Conservation (phyloP, 2,888 invertebrate species). For the Thelaira solivaga region DNA sequence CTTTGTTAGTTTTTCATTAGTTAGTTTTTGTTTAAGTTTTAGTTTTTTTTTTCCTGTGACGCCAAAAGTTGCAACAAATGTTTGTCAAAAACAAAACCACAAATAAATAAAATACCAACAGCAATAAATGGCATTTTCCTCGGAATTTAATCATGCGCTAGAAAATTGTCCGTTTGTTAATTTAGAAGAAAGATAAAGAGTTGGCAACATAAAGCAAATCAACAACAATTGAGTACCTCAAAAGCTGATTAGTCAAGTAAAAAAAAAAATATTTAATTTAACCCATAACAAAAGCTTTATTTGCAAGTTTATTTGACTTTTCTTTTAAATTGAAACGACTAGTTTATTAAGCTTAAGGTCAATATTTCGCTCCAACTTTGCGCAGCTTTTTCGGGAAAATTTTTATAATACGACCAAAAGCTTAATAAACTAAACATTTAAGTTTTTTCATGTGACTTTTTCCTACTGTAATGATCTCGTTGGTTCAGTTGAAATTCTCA, state of each 20-base stretch:
- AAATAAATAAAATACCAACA: neutral
- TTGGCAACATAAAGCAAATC: neutral
- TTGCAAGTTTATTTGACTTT: too few relatives aligned
- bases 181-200: neutral
- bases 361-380: too few relatives aligned
- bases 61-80: neutral
- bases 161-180: constrained; percentile 27
- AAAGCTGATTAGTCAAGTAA: neutral
- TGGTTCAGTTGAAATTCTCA: too few relatives aligned
- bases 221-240: neutral
- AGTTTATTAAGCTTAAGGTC: too few relatives aligned
- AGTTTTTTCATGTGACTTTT: too few relatives aligned
- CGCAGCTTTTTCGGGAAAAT: too few relatives aligned
- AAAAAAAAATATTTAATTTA: too few relatives aligned
- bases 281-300: too few relatives aligned
- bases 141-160: constrained; percentile 48
- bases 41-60: constrained; percentile 1
- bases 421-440: too few relatives aligned
- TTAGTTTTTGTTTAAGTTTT: neutral
- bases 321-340: too few relatives aligned
- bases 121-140: neutral
- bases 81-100: neutral
- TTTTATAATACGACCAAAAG: too few relatives aligned
- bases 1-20: constrained; percentile 50
- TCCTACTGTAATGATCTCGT: too few relatives aligned